phyloP scores from a whole-genome alignment of 2,113 vertebrate species.

The Barnardius zonarius region DNA sequence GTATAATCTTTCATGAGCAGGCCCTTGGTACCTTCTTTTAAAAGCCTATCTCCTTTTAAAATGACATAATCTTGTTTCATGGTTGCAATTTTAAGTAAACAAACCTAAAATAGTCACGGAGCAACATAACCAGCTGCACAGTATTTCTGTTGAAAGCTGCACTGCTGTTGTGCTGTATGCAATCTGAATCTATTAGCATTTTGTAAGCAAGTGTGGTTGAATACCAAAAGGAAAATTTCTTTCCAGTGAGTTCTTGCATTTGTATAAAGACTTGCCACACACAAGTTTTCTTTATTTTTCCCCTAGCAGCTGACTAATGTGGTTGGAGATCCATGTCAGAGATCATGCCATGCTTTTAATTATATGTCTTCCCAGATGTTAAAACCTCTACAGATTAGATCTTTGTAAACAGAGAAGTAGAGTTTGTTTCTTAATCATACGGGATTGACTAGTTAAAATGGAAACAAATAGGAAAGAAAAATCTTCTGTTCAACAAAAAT shows the following conservation, averaged over 20 bases:
- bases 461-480: background rate
- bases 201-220: background rate
- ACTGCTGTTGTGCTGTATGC: background rate
- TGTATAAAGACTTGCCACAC: background rate
- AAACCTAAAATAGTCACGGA: background rate
- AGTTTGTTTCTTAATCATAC: background rate
- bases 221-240: background rate
- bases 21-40: background rate
- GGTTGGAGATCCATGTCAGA: background rate
- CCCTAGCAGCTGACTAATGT: background rate
- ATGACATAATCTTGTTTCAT: background rate
- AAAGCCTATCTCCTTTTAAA: background rate
- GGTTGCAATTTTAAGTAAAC: background rate
- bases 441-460: background rate
- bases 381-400: background rate
- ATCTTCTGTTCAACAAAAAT: background rate
- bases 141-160: background rate
- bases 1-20: background rate
- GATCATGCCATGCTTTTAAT: background rate
- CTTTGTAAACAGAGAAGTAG: background rate
- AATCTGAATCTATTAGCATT: background rate
- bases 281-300: background rate
- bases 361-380: background rate
- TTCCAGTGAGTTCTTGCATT: background rate
- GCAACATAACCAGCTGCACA: background rate